A percentile compares a stretch with the other conserved stretches of the same genome.
Conservation (phyloP, 2,113 vertebrate species). For the Lagopus muta region DNA sequence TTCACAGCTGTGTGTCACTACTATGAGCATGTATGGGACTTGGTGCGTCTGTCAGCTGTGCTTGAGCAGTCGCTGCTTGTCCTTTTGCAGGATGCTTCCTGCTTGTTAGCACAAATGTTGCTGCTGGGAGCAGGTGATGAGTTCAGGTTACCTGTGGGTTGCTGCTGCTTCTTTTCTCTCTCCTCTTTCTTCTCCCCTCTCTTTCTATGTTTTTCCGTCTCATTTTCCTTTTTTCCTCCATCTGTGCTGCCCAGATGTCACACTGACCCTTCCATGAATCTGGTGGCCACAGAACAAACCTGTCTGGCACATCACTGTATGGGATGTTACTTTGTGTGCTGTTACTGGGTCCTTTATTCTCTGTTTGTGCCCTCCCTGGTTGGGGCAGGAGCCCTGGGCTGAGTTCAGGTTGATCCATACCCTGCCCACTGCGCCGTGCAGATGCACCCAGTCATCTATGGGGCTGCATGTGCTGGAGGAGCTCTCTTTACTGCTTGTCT, state of each 20-base stretch:
- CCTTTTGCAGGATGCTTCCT: neutral
- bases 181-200: neutral
- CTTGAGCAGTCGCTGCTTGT: neutral
- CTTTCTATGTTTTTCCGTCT: too few relatives aligned
- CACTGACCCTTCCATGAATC: rapidly evolving
- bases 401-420: too few relatives aligned
- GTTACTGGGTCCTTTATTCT: neutral
- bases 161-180: neutral
- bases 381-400: too few relatives aligned
- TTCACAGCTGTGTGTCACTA: neutral
- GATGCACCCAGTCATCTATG: rapidly evolving
- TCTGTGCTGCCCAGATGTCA: rapidly evolving
- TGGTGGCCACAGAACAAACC: neutral
- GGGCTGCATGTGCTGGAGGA: rapidly evolving
- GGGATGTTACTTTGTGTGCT: neutral
- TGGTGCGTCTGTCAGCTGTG: neutral
- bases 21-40: neutral
- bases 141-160: neutral
- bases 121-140: neutral
- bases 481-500: rapidly evolving
- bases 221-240: neutral
- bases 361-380: neutral
- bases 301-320: rapidly evolving
- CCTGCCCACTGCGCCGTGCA: rapidly evolving
- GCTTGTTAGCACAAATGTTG: neutral